Evolutionary conservation across 2,888 invertebrate genomes (phyloP).

Genomic region (Drosophila kambysellisi): DNA sequence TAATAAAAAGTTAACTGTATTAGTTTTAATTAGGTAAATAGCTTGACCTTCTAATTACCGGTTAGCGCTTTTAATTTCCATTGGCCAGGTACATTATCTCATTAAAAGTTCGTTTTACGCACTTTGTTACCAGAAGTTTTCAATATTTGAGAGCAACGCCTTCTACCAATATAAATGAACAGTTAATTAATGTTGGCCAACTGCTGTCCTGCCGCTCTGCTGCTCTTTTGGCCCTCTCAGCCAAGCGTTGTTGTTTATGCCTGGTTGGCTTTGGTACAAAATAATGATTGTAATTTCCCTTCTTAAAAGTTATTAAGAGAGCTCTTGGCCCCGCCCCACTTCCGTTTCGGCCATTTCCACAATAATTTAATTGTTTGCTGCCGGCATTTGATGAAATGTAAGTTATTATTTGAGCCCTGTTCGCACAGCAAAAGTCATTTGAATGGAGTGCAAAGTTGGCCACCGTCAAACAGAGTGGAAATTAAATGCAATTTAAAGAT

Average conservation of each 20-base stretch:
- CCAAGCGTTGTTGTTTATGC: constrained; percentile 8
- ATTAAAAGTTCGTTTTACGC: constrained; percentile 58
- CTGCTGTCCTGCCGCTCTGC: not conserved
- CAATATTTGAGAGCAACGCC: constrained; percentile 43
- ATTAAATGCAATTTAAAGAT: constrained; percentile 61
- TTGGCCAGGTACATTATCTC: constrained; percentile 60
- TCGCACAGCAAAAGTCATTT: constrained; percentile 47
- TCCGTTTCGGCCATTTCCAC: constrained; percentile 11
- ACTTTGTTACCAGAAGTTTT: constrained; percentile 41
- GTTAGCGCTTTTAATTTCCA: constrained; percentile 62
- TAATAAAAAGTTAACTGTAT: constrained; percentile 34
- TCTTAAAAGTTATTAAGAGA: constrained; percentile 45
- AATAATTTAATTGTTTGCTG: constrained; percentile 72
- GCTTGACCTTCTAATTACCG: constrained; percentile 67
- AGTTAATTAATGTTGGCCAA: constrained; percentile 68
- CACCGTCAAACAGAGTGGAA: constrained; percentile 25
- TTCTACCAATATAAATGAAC: constrained; percentile 64
- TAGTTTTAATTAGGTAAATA: constrained; percentile 71
- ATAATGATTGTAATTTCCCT: constrained; percentile 70
- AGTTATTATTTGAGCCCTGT: constrained; percentile 11
- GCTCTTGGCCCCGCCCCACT: not conserved
- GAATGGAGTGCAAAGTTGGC: constrained; percentile 66
- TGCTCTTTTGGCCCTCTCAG: constrained; percentile 4
- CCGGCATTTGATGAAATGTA: constrained; percentile 60
- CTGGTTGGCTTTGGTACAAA: constrained; percentile 15